These are phyloP conservation scores for Serilophus lunatus DNA, from an alignment of 2,113 vertebrate genomes.

Conservation along the genomic window DNA sequence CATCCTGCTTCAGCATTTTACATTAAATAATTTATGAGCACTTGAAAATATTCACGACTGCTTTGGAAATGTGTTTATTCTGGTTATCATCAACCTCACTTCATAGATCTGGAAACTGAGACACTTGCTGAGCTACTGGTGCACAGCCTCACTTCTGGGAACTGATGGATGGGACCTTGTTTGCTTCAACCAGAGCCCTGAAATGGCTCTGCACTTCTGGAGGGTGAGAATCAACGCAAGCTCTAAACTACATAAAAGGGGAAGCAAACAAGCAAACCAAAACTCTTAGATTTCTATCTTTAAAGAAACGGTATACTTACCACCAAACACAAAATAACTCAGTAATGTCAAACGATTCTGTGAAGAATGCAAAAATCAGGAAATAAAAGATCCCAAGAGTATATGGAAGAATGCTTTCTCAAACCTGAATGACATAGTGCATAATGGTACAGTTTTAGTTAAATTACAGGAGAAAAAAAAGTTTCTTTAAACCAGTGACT, in stretches of 20 bases:
- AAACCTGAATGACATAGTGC: neutral
- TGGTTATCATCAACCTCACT: neutral
- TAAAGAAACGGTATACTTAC: neutral
- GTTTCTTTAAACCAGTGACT: neutral
- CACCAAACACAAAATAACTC: neutral
- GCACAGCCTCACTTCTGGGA: accelerated
- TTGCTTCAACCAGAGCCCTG: neutral
- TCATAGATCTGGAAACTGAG: neutral
- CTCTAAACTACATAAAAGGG: neutral
- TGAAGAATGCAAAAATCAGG: neutral
- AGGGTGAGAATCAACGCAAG: neutral
- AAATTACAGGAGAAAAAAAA: neutral
- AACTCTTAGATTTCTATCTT: neutral
- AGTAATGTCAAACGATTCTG: neutral
- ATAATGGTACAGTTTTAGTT: neutral
- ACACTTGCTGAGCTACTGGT: accelerated
- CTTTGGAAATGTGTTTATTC: neutral
- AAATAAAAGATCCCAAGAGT: neutral
- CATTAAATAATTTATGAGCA: neutral
- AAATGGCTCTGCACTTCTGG: neutral
- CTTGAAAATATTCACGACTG: neutral
- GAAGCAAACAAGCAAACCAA: neutral
- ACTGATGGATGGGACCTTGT: neutral
- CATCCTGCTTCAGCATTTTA: neutral
- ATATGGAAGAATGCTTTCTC: neutral